A percentile compares a stretch with the other conserved stretches of the same genome.
phyloP scores from a whole-genome alignment of 2,888 invertebrate species.

The Boloria selene region DNA sequence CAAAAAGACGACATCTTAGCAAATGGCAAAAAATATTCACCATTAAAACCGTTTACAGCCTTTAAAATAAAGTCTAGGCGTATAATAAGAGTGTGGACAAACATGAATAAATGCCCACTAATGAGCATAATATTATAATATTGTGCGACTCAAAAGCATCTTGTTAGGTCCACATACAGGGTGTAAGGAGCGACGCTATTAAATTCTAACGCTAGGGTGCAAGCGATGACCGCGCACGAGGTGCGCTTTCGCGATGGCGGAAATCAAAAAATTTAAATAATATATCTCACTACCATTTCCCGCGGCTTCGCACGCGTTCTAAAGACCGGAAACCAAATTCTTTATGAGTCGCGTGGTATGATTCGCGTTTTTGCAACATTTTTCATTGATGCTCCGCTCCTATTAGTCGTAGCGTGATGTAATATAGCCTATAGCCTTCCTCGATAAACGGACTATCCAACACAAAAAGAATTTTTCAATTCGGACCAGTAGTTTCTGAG shows the following conservation, averaged over 20 bases:
- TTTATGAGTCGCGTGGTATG: no score
- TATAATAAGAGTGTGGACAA: conserved; percentile 49
- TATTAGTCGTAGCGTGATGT: no score
- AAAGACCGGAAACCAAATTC: no score
- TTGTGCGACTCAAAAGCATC: conserved; percentile 70
- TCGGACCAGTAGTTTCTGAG: no score
- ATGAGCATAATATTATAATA: conserved; percentile 80
- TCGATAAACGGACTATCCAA: no score
- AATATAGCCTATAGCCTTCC: no score
- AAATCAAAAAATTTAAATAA: not conserved
- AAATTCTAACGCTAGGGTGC: conserved; percentile 69
- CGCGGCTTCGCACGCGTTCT: no score
- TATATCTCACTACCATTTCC: no score
- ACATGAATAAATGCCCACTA: conserved; percentile 68
- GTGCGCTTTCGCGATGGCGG: conserved; percentile 38
- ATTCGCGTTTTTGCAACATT: no score
- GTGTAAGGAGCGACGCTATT: conserved; percentile 73
- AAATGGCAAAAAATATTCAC: conserved; percentile 31
- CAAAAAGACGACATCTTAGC: conserved; percentile 15
- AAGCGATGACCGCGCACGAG: conserved; percentile 44
- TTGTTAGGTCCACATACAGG: conserved; percentile 72
- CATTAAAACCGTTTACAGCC: conserved; percentile 37
- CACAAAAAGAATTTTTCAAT: no score
- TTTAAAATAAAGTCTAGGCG: conserved; percentile 33
- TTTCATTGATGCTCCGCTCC: no score